phyloP scores from a whole-genome alignment of 2,888 invertebrate genomes.

The Eupithecia vulgata region DNA sequence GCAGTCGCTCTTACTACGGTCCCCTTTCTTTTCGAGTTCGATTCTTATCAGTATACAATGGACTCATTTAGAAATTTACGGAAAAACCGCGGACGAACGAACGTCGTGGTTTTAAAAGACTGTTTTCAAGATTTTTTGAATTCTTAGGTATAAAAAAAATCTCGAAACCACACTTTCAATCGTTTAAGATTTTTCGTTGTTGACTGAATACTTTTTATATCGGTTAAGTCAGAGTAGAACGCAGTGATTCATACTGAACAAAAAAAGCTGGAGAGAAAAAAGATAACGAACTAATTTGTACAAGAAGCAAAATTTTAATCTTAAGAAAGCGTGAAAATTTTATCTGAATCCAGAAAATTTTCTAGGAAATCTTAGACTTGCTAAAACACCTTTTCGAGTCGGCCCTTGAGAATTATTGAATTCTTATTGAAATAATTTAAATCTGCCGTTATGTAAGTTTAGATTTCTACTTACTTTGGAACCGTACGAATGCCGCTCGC shows the following conservation, averaged over 20 bases:
- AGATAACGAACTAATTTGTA: background rate
- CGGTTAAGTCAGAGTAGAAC: background rate
- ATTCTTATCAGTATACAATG: background rate
- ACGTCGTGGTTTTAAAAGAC: background rate
- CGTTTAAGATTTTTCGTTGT: background rate
- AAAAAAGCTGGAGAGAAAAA: background rate
- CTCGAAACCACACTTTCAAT: too few relatives aligned
- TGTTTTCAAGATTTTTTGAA: background rate
- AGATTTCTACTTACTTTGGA: too few relatives aligned
- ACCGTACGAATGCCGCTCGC: too few relatives aligned
- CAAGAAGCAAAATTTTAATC: background rate
- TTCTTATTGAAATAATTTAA: background rate
- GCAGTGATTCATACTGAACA: background rate
- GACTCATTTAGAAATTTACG: too few relatives aligned
- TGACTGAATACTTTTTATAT: background rate
- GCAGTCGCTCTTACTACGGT: slow-evolving; percentile 26
- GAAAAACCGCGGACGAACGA: background rate
- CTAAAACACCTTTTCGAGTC: background rate
- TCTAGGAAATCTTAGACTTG: background rate
- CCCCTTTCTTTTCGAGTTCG: slow-evolving; percentile 1
- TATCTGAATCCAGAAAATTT: background rate
- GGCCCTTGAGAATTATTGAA: background rate
- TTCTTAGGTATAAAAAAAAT: too few relatives aligned
- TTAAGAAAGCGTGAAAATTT: background rate
- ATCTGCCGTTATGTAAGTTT: background rate